Conservation (phyloP, 2,113 vertebrate genomes). For the Halichoerus grypus region DNA sequence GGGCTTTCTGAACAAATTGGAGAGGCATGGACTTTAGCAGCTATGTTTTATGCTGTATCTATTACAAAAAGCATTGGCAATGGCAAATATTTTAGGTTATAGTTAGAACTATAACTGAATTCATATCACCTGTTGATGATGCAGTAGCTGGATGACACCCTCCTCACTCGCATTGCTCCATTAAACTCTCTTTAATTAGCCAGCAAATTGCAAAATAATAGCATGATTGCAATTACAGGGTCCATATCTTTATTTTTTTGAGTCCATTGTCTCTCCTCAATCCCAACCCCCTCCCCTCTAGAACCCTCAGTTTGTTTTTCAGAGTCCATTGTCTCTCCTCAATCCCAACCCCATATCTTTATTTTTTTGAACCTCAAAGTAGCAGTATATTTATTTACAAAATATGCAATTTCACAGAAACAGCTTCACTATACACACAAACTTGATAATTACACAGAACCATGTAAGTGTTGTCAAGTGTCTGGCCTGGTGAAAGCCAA, state of each 20-base stretch:
- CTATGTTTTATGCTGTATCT: not conserved
- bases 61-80: not conserved
- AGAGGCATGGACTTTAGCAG: not conserved
- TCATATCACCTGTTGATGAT: not conserved
- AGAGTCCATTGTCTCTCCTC: too few species aligned
- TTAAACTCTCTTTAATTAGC: not conserved
- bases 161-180: not conserved
- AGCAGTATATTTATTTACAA: conserved; percentile 92
- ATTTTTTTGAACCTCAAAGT: conserved; percentile 86
- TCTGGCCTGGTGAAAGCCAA: conserved; percentile 49
- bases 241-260: not conserved
- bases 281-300: too few species aligned
- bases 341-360: not conserved
- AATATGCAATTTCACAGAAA: conserved; percentile 93
- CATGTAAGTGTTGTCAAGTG: conserved; percentile 64
- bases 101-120: not conserved
- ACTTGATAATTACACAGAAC: conserved; percentile 70
- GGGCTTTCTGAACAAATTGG: conserved; percentile 25
- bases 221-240: not conserved
- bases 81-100: not conserved
- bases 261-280: not conserved
- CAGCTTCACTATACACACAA: conserved; percentile 83
- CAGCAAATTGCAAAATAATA: not conserved
- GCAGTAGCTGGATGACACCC: not conserved
- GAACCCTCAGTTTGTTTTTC: too few species aligned